Evolutionary conservation across 2,888 invertebrate species (phyloP).

Genomic region (Cyclophora albipunctata): DNA sequence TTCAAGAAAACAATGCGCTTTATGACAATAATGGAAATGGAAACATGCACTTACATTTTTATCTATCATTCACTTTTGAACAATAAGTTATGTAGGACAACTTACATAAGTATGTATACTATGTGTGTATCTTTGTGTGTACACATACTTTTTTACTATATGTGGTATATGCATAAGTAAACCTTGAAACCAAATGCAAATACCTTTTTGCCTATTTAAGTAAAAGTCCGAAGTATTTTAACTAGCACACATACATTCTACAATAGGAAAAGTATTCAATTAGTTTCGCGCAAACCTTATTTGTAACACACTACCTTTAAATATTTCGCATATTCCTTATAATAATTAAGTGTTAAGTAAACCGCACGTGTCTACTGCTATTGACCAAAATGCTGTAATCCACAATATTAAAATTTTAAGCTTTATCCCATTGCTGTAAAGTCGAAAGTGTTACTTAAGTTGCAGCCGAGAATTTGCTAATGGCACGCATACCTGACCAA

Average conservation of each 20-base stretch:
- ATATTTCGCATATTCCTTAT: conserved; percentile 16
- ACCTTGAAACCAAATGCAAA: too few species aligned
- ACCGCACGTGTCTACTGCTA: conserved; percentile 20
- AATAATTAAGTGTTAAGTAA: conserved; percentile 17
- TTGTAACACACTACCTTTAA: conserved; percentile 6
- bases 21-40: not conserved
- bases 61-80: too few species aligned
- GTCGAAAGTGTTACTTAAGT: too few species aligned
- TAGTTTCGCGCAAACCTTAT: conserved; percentile 11
- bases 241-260: not conserved
- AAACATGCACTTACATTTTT: too few species aligned
- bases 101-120: too few species aligned
- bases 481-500: conserved; percentile 19
- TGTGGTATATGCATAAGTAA: too few species aligned
- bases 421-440: too few species aligned
- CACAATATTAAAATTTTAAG: not conserved
- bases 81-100: too few species aligned
- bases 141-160: too few species aligned
- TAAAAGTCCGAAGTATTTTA: too few species aligned
- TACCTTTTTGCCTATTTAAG: too few species aligned
- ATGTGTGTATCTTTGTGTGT: too few species aligned
- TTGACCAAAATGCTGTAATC: not conserved
- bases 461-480: conserved; percentile 1
- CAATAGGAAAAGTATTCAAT: conserved; percentile 11
- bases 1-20: not conserved